Conservation (phyloP, 2,797 vertebrate species). For the Enteromius unitaeniatus region DNA sequence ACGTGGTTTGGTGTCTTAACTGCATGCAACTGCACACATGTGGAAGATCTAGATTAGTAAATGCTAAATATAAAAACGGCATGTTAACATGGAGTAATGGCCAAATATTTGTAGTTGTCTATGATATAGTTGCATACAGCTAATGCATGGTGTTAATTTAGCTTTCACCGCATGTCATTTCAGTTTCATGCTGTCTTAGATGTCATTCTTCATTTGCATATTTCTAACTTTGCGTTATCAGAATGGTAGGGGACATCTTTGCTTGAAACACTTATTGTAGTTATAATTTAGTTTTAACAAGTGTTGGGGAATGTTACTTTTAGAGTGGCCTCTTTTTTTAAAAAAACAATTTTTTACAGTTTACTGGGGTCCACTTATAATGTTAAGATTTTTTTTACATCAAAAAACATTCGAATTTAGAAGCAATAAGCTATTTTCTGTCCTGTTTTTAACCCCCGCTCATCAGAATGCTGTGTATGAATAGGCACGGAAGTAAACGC, state of each 20-base stretch:
- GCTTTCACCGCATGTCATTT: conserved; percentile 50
- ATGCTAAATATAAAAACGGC: neutral
- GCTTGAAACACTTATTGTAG: neutral
- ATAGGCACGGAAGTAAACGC: no score
- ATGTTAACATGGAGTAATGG: neutral
- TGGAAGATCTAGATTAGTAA: neutral
- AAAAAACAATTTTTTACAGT: no score
- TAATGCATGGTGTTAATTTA: conserved; percentile 4
- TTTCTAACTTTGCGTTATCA: conserved; percentile 15
- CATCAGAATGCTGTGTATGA: no score
- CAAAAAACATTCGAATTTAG: no score
- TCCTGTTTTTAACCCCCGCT: no score
- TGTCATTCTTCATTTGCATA: conserved; percentile 36
- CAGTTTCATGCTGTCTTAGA: conserved; percentile 19
- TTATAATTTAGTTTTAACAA: neutral
- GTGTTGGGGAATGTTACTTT: conserved; percentile 19
- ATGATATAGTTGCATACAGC: conserved; percentile 57
- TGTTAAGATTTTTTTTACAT: no score
- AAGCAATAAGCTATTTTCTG: no score
- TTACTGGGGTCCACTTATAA: no score
- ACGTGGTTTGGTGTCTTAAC: neutral
- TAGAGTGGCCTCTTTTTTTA: neutral
- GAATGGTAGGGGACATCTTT: neutral
- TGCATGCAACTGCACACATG: conserved; percentile 9
- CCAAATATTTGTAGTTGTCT: neutral